Conservation (phyloP, 1,140 invertebrate genomes). For the Penaeus vannamei region DNA sequence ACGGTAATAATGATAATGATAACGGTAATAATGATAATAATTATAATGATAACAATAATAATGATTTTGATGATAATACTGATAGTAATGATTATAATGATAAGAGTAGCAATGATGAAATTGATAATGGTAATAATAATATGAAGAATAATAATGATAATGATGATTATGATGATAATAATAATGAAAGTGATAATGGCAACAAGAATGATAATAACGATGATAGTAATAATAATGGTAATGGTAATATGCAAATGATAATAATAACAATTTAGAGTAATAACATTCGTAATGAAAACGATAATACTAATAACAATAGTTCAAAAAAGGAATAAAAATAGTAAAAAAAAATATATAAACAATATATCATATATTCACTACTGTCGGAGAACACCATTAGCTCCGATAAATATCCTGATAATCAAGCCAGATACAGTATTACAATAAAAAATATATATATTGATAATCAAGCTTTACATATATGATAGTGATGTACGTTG, state of each 20-base stretch:
- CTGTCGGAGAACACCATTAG: not conserved
- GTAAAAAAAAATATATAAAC: not conserved
- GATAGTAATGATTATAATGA: too few species aligned
- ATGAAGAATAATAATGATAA: not conserved
- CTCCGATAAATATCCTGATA: too few species aligned
- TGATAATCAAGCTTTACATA: too few species aligned
- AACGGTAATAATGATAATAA: not conserved
- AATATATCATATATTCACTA: too few species aligned
- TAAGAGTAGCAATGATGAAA: not conserved
- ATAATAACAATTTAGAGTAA: too few species aligned
- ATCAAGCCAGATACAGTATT: too few species aligned
- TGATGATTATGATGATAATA: not conserved
- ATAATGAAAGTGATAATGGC: not conserved
- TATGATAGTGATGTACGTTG: too few species aligned
- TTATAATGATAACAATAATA: conserved; percentile 8
- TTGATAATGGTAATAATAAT: not conserved
- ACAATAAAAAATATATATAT: too few species aligned
- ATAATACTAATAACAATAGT: not conserved
- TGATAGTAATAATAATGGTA: not conserved
- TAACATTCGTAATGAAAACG: not conserved
- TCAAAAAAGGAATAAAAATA: not conserved
- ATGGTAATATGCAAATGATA: too few species aligned
- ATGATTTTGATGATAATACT: too few species aligned
- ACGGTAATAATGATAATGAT: not conserved
- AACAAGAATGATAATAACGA: not conserved